A percentile compares a stretch with the other conserved stretches of the same genome.
phyloP scores from a whole-genome alignment of 2,113 vertebrate genomes.

The Dromas ardeola region DNA sequence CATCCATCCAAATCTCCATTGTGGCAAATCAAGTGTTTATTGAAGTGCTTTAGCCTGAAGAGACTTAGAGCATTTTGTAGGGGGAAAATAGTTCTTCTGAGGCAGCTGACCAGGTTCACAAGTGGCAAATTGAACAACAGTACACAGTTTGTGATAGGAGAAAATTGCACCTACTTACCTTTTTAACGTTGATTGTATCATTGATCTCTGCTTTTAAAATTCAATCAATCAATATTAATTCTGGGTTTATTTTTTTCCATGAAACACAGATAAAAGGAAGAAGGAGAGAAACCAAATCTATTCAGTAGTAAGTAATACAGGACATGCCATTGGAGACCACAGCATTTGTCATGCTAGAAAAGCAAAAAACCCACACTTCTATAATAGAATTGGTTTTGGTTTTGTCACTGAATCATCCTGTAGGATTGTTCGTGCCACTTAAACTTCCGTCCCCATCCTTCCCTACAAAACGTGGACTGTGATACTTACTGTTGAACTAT shows the following conservation, averaged over 20 bases:
- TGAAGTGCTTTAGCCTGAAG: neutral
- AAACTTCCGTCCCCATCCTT: neutral
- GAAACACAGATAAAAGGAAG: neutral
- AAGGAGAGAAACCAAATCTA: neutral
- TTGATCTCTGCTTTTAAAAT: neutral
- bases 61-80: neutral
- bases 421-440: neutral
- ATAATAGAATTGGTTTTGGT: neutral
- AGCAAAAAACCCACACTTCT: accelerated
- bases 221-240: neutral
- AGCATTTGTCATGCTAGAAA: neutral
- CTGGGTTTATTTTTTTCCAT: neutral
- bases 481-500: neutral
- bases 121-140: neutral
- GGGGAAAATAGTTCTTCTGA: neutral
- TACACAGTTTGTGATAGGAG: neutral
- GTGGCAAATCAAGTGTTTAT: neutral
- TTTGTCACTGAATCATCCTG: neutral
- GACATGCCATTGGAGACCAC: neutral
- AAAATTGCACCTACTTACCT: neutral
- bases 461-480: neutral
- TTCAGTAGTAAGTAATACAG: neutral
- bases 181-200: neutral
- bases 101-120: neutral
- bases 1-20: neutral